phyloP scores from a whole-genome alignment of 2,797 vertebrate species.

The Limosa lapponica region DNA sequence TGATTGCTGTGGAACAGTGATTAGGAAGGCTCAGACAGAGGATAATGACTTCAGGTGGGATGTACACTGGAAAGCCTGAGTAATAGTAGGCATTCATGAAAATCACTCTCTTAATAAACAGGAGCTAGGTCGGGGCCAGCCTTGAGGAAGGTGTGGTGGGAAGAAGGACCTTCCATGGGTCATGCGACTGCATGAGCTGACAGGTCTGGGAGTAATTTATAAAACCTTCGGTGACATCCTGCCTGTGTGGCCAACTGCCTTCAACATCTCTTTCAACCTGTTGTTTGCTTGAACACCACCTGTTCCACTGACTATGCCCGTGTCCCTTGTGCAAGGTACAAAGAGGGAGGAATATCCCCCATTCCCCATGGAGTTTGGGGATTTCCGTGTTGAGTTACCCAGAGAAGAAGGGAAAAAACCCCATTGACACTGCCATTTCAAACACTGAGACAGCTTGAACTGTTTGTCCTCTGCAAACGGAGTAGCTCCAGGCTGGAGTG shows the following conservation, averaged over 20 bases:
- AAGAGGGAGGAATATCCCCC: neutral
- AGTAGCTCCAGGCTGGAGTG: neutral
- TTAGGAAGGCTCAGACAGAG: neutral
- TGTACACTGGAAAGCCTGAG: neutral
- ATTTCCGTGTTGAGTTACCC: neutral
- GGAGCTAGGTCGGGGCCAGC: neutral
- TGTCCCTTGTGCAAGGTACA: neutral
- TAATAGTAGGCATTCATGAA: neutral
- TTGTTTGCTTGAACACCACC: neutral
- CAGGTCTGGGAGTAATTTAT: neutral
- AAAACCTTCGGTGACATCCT: neutral
- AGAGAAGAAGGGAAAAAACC: neutral
- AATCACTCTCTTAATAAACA: neutral
- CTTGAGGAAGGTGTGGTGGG: neutral
- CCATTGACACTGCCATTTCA: neutral
- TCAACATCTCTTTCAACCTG: neutral
- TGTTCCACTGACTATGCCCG: accelerated
- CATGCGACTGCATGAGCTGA: neutral
- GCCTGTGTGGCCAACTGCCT: neutral
- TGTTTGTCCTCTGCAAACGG: neutral
- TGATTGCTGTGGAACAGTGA: neutral
- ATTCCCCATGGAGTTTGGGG: accelerated
- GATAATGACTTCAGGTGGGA: neutral
- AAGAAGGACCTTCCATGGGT: neutral
- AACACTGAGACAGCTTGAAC: neutral